Base-by-base conservation (phyloP, 2,888 invertebrate species). In the Pediacus dermestoides region DNA sequence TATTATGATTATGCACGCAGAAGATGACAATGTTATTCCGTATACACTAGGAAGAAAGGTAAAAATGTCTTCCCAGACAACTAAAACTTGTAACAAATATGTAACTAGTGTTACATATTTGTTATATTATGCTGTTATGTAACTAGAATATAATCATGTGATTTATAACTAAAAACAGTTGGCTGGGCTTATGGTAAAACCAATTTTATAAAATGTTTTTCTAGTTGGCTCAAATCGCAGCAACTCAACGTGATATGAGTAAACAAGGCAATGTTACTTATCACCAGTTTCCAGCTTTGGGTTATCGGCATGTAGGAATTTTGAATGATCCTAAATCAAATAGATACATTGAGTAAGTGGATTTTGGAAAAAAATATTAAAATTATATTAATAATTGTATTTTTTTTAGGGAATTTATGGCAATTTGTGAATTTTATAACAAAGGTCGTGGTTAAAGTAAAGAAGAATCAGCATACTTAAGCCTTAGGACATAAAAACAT, bases 1-100 rank as follows among this genome's bases (percentile, higher is more conserved):
- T 0, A 62, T 65, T 15, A 61, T 66, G 66, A 59, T 62, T 9
- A 34, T 66, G 41, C 63, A 66, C 36, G 63, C 65, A 2, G 58
- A 58, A 50, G 66, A 67, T 48, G 67, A 67, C 40, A 35, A 41
- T 4, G 46, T 61, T 8, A 58, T 67, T 41, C 64, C 65, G 3
- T 56, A 46, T 36, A 46, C 31, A 2, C 42, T 66, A 6, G 63
- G 66, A n/a, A 34, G 50, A 46, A 61, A 54, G 50, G 61, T 65
- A 32, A 44, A 14, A n/a, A n/a, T n/a, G n/a, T n/a, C n/a, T n/a
- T n/a, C n/a, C n/a, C n/a, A n/a, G n/a, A n/a, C n/a, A n/a, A n/a
- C n/a, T n/a, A n/a, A n/a, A n/a, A n/a, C n/a, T n/a, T n/a, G n/a
- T n/a, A n/a, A n/a, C n/a, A n/a, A n/a, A n/a, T n/a, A n/a, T n/a